Conservation (phyloP, 1,140 invertebrate species). For the Hyles vespertilio region DNA sequence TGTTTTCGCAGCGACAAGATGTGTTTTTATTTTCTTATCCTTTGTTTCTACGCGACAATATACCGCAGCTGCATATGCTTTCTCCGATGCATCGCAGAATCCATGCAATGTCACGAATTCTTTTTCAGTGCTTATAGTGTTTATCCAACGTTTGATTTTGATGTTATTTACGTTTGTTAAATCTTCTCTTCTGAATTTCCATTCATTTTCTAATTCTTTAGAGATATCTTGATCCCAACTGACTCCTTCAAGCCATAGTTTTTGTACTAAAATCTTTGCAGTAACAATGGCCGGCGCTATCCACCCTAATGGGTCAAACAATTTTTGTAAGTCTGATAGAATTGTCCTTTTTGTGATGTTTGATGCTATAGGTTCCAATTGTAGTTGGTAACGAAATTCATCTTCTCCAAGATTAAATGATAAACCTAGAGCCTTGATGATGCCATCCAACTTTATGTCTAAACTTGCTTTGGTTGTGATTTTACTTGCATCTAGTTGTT, state of each 20-base stretch:
- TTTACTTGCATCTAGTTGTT: conserved; percentile 10
- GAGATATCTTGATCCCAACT: conserved; percentile 43
- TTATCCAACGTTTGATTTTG: conserved; percentile 30
- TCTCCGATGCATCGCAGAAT: conserved; percentile 36
- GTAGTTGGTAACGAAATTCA: conserved; percentile 24
- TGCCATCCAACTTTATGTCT: conserved; percentile 18
- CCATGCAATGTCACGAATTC: conserved; percentile 37
- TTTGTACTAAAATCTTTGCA: conserved; percentile 47
- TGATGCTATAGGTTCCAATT: conserved; percentile 11
- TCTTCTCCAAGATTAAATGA: conserved; percentile 30
- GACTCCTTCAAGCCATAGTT: conserved; percentile 37
- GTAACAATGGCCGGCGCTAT: conserved; percentile 34
- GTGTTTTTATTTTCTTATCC: conserved; percentile 11
- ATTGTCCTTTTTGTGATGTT: conserved; percentile 37
- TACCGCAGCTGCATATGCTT: conserved; percentile 30
- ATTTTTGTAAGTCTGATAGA: conserved; percentile 36
- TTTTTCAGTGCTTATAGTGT: conserved; percentile 13
- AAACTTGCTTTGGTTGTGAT: conserved; percentile 12
- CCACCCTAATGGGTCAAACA: conserved; percentile 48
- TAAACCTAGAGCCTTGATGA: conserved; percentile 27
- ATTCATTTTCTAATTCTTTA: conserved; percentile 23
- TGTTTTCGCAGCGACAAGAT: conserved; percentile 24
- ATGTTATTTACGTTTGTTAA: conserved; percentile 27
- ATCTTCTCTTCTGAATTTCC: conserved; percentile 26
- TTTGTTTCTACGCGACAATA: conserved; percentile 21